A percentile compares a stretch with the other conserved stretches of the same genome.
Conservation (phyloP, 1,140 invertebrate genomes). For the Helicoverpa zea region DNA sequence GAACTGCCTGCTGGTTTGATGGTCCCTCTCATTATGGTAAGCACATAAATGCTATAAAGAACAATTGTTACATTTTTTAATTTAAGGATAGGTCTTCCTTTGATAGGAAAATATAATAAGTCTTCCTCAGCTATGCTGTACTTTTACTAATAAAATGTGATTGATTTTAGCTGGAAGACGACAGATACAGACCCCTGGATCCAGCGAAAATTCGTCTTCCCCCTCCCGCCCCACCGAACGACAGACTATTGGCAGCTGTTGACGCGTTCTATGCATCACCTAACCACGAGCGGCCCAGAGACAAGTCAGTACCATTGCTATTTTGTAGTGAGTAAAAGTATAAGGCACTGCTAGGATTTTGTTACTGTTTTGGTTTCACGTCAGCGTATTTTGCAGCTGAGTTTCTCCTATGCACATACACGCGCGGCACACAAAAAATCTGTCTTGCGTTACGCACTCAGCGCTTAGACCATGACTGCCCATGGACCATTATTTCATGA, state of each 20-base stretch:
- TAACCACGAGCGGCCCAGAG: constrained; percentile 96
- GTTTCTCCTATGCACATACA: not conserved
- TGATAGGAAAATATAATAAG: no score
- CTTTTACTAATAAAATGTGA: constrained; percentile 17
- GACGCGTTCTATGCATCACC: constrained; percentile 98
- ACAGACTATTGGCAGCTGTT: constrained; percentile 95
- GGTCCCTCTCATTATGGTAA: constrained; percentile 96
- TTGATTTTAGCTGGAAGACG: constrained; percentile 92
- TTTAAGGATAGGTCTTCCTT: not conserved
- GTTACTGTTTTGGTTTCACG: no score
- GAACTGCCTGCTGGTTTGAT: constrained; percentile 98
- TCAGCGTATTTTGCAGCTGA: not conserved
- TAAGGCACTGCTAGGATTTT: no score
- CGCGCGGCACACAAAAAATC: no score
- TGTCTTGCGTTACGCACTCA: no score
- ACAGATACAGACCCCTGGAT: constrained; percentile 95
- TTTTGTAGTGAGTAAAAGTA: no score
- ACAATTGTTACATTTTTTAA: no score
- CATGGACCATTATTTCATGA: no score
- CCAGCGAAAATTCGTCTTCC: constrained; percentile 96
- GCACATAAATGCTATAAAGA: constrained; percentile 28
- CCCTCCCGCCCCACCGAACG: constrained; percentile 96
- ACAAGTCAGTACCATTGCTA: constrained; percentile 90
- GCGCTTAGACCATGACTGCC: no score
- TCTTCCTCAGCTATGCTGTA: not conserved